Evolutionary conservation across 2,113 vertebrate genomes (phyloP), one percentile per base, ranked within the genome.

Genomic region (Phocoena sinus): DNA sequence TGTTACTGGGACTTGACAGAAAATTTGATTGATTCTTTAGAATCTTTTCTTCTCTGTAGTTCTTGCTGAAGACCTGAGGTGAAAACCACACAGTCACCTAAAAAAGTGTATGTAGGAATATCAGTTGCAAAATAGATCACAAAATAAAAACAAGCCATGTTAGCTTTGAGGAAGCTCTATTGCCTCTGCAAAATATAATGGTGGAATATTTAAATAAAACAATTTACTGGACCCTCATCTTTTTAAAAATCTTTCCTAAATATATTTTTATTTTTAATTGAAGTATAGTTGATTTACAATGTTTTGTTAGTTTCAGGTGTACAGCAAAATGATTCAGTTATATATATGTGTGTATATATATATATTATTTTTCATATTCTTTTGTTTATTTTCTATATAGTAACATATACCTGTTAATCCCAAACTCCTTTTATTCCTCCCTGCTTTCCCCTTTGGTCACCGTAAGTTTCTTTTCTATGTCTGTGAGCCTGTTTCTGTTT

Each of bases 41-140:
- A 97, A 8, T 77, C 50, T 95, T 96, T 96, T 94, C 96, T 91
- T 83, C 77, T 96, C 90, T 84, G 68, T 44, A 77, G 12, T 21
- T 85, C 73, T 92, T 95, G 91, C 88, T 94, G 65, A 80, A 87
- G 10, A 73, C 9, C 41, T 92, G 67, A 94, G 86, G 21, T 74
- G 86, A 97, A 97, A 90, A 73, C 31, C 81, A 36, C 56, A 71
- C 17, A 67, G 13, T 82, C 15, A 96, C 96, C 98, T 98, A 33
- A 68, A 96, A 97, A 38, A 95, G 86, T 92, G 93, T 33, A 91
- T 28, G 8, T 9, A 89, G 47, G 96, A 97, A 97, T 41, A 84
- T 83, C 83, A 94, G 53, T 68, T 95, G 68, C 5, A 89, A 83
- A 89, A 84, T 36, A 74, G 33, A 86, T 14, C 63, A n/a, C 31